These are phyloP conservation scores for Cavia aperea DNA, from an alignment of 2,113 vertebrate genomes.

Conservation along the genomic window DNA sequence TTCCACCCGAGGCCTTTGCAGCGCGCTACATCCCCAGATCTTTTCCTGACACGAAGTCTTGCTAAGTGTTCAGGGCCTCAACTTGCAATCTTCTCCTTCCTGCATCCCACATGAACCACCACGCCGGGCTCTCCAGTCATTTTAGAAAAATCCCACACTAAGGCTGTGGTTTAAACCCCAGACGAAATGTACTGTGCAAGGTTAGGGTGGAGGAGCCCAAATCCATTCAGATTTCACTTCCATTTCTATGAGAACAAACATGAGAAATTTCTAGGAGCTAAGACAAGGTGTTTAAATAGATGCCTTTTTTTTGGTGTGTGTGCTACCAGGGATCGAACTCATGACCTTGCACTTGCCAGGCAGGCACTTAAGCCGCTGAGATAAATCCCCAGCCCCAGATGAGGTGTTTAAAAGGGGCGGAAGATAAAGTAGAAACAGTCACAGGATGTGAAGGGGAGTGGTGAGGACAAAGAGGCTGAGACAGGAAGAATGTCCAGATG, in stretches of 20 bases:
- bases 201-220: accelerated
- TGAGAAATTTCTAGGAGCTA: neutral
- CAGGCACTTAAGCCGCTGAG: too few species aligned
- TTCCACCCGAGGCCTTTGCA: neutral
- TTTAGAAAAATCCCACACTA: neutral
- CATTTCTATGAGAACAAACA: neutral
- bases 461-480: neutral
- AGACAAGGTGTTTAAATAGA: neutral
- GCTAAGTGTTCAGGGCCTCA: neutral
- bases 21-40: neutral
- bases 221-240: neutral
- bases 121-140: neutral
- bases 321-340: too few species aligned
- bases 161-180: neutral
- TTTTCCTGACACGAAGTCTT: neutral
- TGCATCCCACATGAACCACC: neutral
- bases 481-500: neutral
- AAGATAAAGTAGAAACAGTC: neutral
- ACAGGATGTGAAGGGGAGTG: neutral
- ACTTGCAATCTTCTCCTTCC: neutral
- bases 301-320: too few species aligned
- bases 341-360: too few species aligned
- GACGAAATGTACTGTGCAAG: neutral
- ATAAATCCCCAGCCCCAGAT: too few species aligned
- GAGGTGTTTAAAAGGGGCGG: neutral